phyloP scores from a whole-genome alignment of 2,888 invertebrate genomes.

The Helobdella robusta region DNA sequence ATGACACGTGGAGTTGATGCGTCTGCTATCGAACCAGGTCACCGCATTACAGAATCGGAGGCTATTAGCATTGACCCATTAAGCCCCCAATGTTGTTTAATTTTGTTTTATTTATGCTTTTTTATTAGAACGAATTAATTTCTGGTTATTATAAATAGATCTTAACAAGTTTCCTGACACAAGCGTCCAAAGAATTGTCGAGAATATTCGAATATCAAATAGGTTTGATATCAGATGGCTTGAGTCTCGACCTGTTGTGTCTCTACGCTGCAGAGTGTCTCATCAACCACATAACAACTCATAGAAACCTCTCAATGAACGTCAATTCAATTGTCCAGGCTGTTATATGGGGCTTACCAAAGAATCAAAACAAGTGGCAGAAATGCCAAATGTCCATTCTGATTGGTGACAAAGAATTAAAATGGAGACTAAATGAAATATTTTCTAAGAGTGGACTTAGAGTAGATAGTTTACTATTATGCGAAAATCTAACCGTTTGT shows the following conservation, averaged over 20 bases:
- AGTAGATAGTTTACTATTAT: conserved; percentile 28
- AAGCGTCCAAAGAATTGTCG: conserved; percentile 31
- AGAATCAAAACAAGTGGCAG: neutral
- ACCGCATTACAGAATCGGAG: too few species aligned
- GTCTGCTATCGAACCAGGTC: too few species aligned
- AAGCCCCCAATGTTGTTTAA: too few species aligned
- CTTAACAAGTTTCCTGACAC: neutral
- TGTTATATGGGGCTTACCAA: conserved; percentile 31
- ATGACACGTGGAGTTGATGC: too few species aligned
- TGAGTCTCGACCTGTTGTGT: conserved; percentile 30
- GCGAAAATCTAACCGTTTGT: neutral
- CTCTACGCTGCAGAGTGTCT: conserved; percentile 33
- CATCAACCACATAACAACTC: conserved; percentile 26
- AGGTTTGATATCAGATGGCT: conserved; percentile 31
- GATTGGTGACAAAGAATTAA: conserved; percentile 34
- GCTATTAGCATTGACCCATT: too few species aligned
- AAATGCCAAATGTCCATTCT: conserved; percentile 29
- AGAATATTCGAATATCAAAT: conserved; percentile 36
- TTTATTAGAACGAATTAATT: too few species aligned
- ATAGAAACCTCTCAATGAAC: conserved; percentile 4
- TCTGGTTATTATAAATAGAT: neutral
- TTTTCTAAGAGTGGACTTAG: conserved; percentile 33
- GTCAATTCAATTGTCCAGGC: conserved; percentile 26
- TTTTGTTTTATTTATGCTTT: too few species aligned
- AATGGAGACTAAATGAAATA: conserved; percentile 34